phyloP scores from a whole-genome alignment of 2,113 vertebrate species.

The Zosterops borbonicus region DNA sequence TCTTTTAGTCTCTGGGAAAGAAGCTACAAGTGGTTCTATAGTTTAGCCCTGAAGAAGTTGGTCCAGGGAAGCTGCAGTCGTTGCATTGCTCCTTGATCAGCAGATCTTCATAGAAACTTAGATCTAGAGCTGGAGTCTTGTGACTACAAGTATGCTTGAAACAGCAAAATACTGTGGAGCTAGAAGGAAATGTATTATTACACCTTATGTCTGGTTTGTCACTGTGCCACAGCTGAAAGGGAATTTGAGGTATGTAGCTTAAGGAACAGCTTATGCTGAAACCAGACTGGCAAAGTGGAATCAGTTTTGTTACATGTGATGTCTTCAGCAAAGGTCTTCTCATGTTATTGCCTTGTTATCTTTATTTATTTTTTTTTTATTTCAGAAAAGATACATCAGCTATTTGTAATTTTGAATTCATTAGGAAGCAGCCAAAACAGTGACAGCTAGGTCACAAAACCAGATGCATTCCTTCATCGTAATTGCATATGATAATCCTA shows the following conservation, averaged over 20 bases:
- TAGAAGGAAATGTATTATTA: background rate
- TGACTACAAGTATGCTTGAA: background rate
- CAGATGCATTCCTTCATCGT: background rate
- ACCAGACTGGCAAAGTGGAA: background rate
- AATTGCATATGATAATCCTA: constrained; percentile 14
- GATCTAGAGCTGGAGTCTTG: background rate
- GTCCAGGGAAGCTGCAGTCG: background rate
- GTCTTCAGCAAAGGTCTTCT: background rate
- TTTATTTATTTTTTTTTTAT: background rate
- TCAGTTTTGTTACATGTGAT: background rate
- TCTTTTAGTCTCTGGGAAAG: background rate
- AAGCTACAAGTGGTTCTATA: background rate
- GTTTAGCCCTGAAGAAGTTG: background rate
- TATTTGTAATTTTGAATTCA: constrained; percentile 15
- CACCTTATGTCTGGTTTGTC: background rate
- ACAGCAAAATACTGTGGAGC: background rate
- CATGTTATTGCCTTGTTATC: background rate
- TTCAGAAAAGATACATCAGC: background rate
- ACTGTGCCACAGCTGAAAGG: background rate
- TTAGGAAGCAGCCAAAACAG: constrained; percentile 27
- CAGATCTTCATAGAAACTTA: background rate
- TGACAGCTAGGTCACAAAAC: constrained; percentile 33
- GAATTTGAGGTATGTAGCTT: background rate
- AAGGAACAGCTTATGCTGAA: background rate
- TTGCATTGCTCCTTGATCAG: background rate